Evolutionary conservation across 2,888 invertebrate genomes (phyloP).

Genomic region (Arenicola marina): DNA sequence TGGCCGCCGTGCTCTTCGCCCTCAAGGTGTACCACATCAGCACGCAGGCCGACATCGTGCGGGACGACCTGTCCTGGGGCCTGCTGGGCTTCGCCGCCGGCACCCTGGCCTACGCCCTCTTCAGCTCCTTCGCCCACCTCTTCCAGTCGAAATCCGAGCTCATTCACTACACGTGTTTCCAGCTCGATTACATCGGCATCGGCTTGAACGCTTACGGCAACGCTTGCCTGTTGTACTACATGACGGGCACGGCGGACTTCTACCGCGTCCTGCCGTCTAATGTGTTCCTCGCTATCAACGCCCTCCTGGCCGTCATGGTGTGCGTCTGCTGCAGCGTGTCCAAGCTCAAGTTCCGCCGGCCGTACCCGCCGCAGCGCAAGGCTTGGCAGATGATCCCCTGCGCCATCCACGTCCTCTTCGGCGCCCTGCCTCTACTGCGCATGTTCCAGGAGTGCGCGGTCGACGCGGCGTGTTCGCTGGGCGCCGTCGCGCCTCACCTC

Average conservation of each 20-base stretch:
- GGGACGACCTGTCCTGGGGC: conserved; percentile 21
- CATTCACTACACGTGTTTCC: conserved; percentile 42
- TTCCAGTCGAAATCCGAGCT: conserved; percentile 41
- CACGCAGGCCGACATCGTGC: conserved; percentile 8
- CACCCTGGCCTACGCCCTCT: conserved; percentile 27
- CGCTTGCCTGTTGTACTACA: conserved; percentile 36
- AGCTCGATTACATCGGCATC: conserved; percentile 45
- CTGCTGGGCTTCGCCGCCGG: conserved; percentile 36
- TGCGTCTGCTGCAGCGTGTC: conserved; percentile 37
- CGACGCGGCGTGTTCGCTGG: too few relatives aligned
- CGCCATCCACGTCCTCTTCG: conserved; percentile 24
- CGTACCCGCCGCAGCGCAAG: conserved; percentile 37
- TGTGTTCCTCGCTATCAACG: conserved; percentile 31
- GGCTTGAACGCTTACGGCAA: conserved; percentile 39
- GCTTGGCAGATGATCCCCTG: conserved; percentile 36
- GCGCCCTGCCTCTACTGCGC: conserved; percentile 27
- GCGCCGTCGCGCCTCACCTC: conserved; percentile 35
- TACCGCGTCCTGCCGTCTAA: conserved; percentile 22
- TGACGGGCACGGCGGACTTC: conserved; percentile 29
- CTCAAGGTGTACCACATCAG: conserved; percentile 13
- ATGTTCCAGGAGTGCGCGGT: conserved; percentile 32
- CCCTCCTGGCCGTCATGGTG: conserved; percentile 35
- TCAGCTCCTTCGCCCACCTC: conserved; percentile 42
- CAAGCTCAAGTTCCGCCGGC: conserved; percentile 33
- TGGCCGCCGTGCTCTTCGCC: conserved; percentile 36